phyloP scores from a whole-genome alignment of 2,888 invertebrate species.

The Catocala sponsa region DNA sequence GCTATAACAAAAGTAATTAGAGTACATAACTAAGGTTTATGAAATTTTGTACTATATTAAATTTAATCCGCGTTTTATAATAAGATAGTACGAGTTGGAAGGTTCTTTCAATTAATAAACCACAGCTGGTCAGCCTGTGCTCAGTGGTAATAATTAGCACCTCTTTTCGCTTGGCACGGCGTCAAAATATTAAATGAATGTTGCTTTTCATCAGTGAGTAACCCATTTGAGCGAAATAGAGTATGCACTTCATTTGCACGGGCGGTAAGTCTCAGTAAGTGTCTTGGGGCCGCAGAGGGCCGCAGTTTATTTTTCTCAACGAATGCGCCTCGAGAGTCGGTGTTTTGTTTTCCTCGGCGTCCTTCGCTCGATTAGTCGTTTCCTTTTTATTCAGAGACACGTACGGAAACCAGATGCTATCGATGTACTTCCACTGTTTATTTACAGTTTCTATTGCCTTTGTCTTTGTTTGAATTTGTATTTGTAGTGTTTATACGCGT shows the following conservation, averaged over 20 bases:
- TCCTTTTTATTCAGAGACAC: conserved; percentile 68
- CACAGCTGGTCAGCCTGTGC: background rate
- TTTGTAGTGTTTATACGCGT: conserved; percentile 8
- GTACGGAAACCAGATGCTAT: conserved; percentile 63
- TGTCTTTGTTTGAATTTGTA: conserved; percentile 26
- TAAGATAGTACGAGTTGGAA: too few species aligned
- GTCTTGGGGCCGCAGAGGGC: conserved; percentile 65
- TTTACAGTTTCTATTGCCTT: conserved; percentile 40
- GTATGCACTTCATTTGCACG: conserved; percentile 72
- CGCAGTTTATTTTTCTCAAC: conserved; percentile 72
- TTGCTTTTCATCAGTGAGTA: conserved; percentile 55
- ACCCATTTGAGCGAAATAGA: conserved; percentile 69
- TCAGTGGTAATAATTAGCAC: conserved; percentile 17
- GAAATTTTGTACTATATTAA: too few species aligned
- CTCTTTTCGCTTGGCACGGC: conserved; percentile 39
- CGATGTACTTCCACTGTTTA: conserved; percentile 49
- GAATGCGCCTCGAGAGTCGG: conserved; percentile 62
- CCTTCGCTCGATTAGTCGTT: conserved; percentile 71
- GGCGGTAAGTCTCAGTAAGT: conserved; percentile 53
- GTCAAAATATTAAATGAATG: conserved; percentile 51
- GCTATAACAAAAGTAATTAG: too few species aligned
- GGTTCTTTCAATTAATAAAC: background rate
- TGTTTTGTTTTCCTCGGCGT: conserved; percentile 72
- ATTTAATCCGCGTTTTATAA: too few species aligned
- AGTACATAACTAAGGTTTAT: too few species aligned